A percentile compares a stretch with the other conserved stretches of the same genome.
Conservation (phyloP, 2,888 invertebrate species). For the Synergus gifuensis region DNA sequence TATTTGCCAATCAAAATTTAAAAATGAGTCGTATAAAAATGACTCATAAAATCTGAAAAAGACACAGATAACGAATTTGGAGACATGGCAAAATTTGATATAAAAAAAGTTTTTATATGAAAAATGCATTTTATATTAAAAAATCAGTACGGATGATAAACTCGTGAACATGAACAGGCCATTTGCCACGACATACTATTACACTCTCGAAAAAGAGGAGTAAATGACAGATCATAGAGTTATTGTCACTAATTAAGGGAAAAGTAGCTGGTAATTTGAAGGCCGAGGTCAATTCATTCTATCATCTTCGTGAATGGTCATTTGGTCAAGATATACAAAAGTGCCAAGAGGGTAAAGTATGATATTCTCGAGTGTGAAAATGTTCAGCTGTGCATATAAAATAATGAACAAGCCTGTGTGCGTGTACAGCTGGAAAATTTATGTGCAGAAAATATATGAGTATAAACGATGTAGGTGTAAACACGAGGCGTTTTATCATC, state of each 20-base stretch:
- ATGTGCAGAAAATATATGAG: conserved; percentile 33
- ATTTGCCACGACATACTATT: conserved; percentile 4
- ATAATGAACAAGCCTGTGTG: conserved; percentile 17
- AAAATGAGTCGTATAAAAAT: no score
- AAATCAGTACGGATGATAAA: not conserved
- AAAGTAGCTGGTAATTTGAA: not conserved
- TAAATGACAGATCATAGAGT: not conserved
- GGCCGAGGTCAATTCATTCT: not conserved
- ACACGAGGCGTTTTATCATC: conserved; percentile 32
- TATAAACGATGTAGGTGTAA: conserved; percentile 34
- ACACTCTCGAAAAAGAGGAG: not conserved
- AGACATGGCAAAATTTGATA: not conserved
- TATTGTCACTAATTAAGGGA: not conserved
- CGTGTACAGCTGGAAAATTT: conserved; percentile 27
- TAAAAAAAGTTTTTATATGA: not conserved
- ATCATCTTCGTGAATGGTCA: not conserved
- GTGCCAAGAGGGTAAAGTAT: conserved; percentile 19
- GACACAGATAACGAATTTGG: not conserved
- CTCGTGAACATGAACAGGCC: not conserved
- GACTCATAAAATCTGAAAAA: not conserved
- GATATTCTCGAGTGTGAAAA: conserved; percentile 2
- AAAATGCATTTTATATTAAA: not conserved
- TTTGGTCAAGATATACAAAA: not conserved
- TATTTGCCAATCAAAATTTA: no score
- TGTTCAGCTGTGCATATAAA: not conserved